Evolutionary conservation across 2,888 invertebrate species (phyloP), one percentile per base, ranked within the genome.

Genomic region (Dascillus cervinus): DNA sequence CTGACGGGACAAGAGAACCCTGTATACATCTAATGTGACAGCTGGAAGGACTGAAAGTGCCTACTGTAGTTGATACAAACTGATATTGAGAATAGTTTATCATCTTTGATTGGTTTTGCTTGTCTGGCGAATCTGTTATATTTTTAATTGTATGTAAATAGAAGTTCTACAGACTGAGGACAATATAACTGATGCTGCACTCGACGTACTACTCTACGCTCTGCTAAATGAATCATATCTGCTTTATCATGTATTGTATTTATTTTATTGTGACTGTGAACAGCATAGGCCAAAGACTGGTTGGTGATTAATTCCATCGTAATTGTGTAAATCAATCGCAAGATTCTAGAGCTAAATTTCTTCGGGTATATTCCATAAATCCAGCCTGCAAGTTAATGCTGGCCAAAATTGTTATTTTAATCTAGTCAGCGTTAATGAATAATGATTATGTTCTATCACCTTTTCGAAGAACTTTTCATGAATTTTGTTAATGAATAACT

Each of bases 1-100:
- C 74, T 98, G 60, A 99, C 98, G 51, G 98, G 98, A 39, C 98
- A 98, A 71, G 98, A 98, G 72, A 91, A 92, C 66, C 98, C 98
- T 51, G 87, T 96, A 69, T 98, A 95, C 72, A 96, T 98, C 72
- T 97, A 85, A 73, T 50, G 43, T 56, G 52, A 53, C 46, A 52
- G 44, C 56, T 55, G 58, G 58, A 59, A 54, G 63, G 61, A 66
- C 62, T 65, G 66, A 72, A 75, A 75, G 75, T 76, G 76, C 76
- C 76, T 76, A 73, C n/a, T n/a, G n/a, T n/a, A n/a, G n/a, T n/a
- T n/a, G n/a, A n/a, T n/a, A n/a, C n/a, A n/a, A n/a, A n/a, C 38
- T 40, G 33, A 39, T 34, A 43, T 39, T 40, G 34, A 39, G 41
- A 37, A 39, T 43, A 33, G 41, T 41, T 41, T 34, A 32, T 41